phyloP scores from a whole-genome alignment of 2,113 vertebrate species.

The Thunnus maccoyii region DNA sequence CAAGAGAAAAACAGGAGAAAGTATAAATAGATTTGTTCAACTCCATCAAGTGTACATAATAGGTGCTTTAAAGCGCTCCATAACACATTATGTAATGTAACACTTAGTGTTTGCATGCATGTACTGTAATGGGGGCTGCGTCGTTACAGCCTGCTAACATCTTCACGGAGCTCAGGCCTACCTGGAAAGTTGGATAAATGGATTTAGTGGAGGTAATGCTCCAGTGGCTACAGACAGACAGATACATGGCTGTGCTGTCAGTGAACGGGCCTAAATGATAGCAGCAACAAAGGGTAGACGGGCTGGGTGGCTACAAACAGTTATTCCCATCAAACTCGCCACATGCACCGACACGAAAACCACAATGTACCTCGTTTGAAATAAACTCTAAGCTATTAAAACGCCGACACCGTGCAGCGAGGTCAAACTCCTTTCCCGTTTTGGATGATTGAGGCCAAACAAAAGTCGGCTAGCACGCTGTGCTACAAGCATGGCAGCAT shows the following conservation, averaged over 20 bases:
- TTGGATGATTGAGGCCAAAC: slow-evolving; percentile 60
- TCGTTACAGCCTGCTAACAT: slow-evolving; percentile 47
- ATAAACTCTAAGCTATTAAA: fast-evolving
- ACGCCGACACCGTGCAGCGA: neutral
- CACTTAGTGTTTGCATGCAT: neutral
- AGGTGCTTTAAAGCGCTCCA: neutral
- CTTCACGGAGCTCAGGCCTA: slow-evolving; percentile 41
- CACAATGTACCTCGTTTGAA: neutral
- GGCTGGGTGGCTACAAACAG: neutral
- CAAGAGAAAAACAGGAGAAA: neutral
- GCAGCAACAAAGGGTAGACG: slow-evolving; percentile 72
- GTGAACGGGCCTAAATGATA: slow-evolving; percentile 59
- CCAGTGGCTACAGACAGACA: slow-evolving; percentile 26
- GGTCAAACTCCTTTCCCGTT: slow-evolving; percentile 27
- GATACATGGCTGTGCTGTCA: slow-evolving; percentile 54
- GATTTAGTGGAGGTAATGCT: slow-evolving; percentile 61
- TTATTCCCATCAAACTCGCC: neutral
- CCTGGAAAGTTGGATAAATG: slow-evolving; percentile 49
- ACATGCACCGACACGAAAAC: neutral
- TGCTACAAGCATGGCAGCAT: slow-evolving; percentile 82
- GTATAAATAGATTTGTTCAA: neutral
- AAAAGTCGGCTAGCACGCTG: slow-evolving; percentile 77
- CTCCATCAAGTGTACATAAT: neutral
- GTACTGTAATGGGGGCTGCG: slow-evolving; percentile 25
- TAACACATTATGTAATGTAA: slow-evolving; percentile 61